A percentile compares a stretch with the other conserved stretches of the same genome.
Conservation (phyloP, 2,113 vertebrate genomes). For the Pangasianodon hypophthalmus region DNA sequence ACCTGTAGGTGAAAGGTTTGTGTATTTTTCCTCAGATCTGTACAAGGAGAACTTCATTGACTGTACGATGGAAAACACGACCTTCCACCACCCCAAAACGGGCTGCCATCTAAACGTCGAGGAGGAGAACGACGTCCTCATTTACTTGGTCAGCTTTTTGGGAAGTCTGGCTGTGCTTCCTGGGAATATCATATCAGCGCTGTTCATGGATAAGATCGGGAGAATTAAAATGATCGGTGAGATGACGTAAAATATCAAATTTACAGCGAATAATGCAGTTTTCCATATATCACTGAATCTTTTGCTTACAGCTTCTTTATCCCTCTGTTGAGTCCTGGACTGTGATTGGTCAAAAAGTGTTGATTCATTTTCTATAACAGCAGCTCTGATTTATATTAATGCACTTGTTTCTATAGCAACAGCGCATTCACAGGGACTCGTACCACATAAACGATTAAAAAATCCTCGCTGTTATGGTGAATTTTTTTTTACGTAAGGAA, state of each 20-base stretch:
- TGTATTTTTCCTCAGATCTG: conserved; percentile 76
- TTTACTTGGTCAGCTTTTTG: conserved; percentile 95
- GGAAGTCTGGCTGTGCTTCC: conserved; percentile 92
- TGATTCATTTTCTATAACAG: background rate
- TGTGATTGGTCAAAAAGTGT: background rate
- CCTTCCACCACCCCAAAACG: conserved; percentile 78
- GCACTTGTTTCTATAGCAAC: background rate
- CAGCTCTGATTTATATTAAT: background rate
- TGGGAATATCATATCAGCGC: conserved; percentile 91
- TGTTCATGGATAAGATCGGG: conserved; percentile 94
- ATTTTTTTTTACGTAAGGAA: background rate
- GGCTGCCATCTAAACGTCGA: conserved; percentile 87
- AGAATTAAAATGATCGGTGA: conserved; percentile 94
- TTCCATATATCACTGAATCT: background rate
- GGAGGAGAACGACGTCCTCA: conserved; percentile 89
- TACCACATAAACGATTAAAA: background rate
- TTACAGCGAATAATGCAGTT: background rate
- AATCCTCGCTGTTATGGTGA: background rate
- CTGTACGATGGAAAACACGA: conserved; percentile 83
- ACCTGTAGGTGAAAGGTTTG: background rate
- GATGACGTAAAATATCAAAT: conserved; percentile 40
- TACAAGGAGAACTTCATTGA: conserved; percentile 86
- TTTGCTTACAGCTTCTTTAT: background rate
- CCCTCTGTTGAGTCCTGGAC: background rate
- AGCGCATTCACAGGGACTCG: background rate